Evolutionary conservation across 2,797 vertebrate species (phyloP), one percentile per base, ranked within the genome.

Genomic region (Gallinago nigripennis): DNA sequence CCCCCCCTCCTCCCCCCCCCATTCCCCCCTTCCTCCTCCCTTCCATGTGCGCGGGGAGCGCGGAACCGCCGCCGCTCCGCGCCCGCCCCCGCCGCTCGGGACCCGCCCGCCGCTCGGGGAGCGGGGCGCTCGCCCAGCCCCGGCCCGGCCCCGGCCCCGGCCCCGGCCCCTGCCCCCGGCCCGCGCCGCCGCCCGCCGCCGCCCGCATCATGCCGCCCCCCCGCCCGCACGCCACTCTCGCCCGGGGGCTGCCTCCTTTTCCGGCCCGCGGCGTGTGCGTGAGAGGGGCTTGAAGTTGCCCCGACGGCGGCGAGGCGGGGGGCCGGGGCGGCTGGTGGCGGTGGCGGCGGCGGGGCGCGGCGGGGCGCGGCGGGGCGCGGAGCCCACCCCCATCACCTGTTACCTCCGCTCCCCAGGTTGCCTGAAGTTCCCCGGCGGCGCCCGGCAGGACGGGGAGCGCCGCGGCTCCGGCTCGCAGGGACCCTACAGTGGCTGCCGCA

Each of bases 331-430:
- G 79, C 82, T n/a, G 92, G 37, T n/a, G 31, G 79, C 82, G 88
- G 15, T 31, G 84, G 63, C 81, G 84, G 92, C 81, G 77, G 85
- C 65, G 88, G 76, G 58, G 98, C 82, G 88, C 82, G 82, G 93
- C 82, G 94, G 80, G 91, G 87, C 50, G 97, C 97, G n/a, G 31
- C 43, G 43, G 43, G 43, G 43, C 19, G 45, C 45, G 45, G 45
- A 45, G 45, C 45, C 97, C 97, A 97, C 97, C 97, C 96, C 95
- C 96, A 93, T 98, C 98, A 98, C 98, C 98, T 98, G 98, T 98
- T 98, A 97, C 97, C 98, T 97, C 97, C 97, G 97, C 96, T 97
- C 98, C 96, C 82, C 94, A 97, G 98, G 97, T 96, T 94, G 96
- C 96, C 94, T 92, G 97, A 97, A 98, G 97, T 97, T 97, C 96